Percentiles rank a stretch among this genome's conserved stretches.
These are phyloP conservation scores for Elephantulus edwardii DNA, from an alignment of 2,113 vertebrate genomes.

Conservation along the genomic window DNA sequence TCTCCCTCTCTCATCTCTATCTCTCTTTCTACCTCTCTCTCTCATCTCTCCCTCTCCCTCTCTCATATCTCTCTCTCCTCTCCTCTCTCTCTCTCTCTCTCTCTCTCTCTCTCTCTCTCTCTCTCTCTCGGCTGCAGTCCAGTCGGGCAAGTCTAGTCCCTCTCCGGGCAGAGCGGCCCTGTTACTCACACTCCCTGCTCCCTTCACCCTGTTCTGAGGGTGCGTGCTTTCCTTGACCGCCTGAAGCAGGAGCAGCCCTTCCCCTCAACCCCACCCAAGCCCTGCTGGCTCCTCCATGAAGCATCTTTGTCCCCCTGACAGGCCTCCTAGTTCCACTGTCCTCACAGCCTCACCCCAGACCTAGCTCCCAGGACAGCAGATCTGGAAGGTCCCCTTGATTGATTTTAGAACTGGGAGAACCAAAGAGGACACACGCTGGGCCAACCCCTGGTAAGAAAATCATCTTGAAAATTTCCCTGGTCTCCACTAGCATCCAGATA, in stretches of 20 bases:
- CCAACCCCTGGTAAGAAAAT: slow-evolving; percentile 36
- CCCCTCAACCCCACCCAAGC: background rate
- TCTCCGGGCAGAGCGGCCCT: background rate
- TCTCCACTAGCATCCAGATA: background rate
- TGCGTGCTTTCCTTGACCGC: too few species aligned
- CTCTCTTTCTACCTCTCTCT: too few species aligned
- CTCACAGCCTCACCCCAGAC: background rate
- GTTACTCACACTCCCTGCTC: background rate
- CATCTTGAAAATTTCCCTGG: slow-evolving; percentile 36
- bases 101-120: too few species aligned
- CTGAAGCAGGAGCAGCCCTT: too few species aligned
- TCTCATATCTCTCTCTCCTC: too few species aligned
- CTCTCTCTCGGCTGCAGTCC: too few species aligned
- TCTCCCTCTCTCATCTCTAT: too few species aligned
- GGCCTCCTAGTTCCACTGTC: background rate
- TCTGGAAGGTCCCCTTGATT: slow-evolving; percentile 43
- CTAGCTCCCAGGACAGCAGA: background rate
- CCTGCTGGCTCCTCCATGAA: background rate
- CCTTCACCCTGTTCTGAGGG: background rate
- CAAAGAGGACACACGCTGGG: background rate
- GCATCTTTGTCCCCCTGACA: accelerated
- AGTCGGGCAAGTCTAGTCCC: too few species aligned
- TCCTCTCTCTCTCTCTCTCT: too few species aligned
- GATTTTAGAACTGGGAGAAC: background rate
- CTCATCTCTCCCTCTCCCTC: too few species aligned